phyloP scores from a whole-genome alignment of 1,140 invertebrate genomes.

The Drosophila littoralis region DNA sequence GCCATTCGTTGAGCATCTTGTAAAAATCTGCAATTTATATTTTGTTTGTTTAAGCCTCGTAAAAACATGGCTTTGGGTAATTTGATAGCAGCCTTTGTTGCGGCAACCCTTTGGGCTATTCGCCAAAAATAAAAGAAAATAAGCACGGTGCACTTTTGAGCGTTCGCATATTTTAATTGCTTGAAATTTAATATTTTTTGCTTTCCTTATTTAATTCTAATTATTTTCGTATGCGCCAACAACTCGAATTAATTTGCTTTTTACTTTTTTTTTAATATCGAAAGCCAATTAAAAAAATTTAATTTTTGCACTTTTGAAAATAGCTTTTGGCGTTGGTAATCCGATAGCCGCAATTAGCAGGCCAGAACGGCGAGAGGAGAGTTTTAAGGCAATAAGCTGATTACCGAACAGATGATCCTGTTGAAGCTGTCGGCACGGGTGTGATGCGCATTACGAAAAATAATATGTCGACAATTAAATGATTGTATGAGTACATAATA shows the following conservation, averaged over 20 bases:
- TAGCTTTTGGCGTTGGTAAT: slow-evolving; percentile 72
- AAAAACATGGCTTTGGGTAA: slow-evolving; percentile 59
- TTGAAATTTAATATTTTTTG: slow-evolving; percentile 78
- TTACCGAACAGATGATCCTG: slow-evolving; percentile 37
- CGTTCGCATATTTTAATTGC: slow-evolving; percentile 74
- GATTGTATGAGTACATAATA: no score
- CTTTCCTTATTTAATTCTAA: slow-evolving; percentile 72
- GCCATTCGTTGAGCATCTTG: slow-evolving; percentile 59
- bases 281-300: slow-evolving; percentile 81
- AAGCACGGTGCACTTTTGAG: slow-evolving; percentile 62
- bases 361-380: slow-evolving; percentile 24
- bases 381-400: slow-evolving; percentile 64
- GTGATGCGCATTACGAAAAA: background rate
- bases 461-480: background rate
- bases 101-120: slow-evolving; percentile 53
- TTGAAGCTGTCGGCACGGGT: background rate
- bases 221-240: slow-evolving; percentile 72
- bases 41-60: slow-evolving; percentile 68
- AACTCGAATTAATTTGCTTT: slow-evolving; percentile 45
- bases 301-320: slow-evolving; percentile 73
- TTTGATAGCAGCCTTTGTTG: slow-evolving; percentile 43
- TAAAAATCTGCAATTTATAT: slow-evolving; percentile 71
- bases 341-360: slow-evolving; percentile 72
- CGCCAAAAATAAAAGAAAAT: slow-evolving; percentile 14
- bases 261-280: slow-evolving; percentile 39